These are phyloP conservation scores for Hydrocynus forskahlii DNA, from an alignment of 2,797 vertebrate species.

Conservation along the genomic window DNA sequence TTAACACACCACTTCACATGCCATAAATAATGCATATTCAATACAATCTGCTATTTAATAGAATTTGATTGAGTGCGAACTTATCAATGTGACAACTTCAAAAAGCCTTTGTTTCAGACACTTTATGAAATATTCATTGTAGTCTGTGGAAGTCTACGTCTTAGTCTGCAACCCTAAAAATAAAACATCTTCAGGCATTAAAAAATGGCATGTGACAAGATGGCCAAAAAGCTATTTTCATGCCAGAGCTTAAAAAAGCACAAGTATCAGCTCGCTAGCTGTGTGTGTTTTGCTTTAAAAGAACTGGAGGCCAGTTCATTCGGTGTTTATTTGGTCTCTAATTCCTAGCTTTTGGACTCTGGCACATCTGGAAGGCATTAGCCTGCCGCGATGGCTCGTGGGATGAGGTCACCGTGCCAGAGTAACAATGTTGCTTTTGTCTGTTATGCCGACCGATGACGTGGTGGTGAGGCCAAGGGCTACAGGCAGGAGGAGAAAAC, in stretches of 20 bases:
- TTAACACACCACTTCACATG: background rate
- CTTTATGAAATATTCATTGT: constrained; percentile 18
- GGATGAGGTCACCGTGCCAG: constrained; percentile 62
- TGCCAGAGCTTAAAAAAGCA: background rate
- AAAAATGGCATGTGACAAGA: constrained; percentile 7
- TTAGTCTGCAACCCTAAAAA: background rate
- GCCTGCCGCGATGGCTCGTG: constrained; percentile 51
- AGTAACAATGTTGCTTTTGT: constrained; percentile 68
- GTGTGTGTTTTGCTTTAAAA: constrained; percentile 50
- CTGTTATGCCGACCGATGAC: constrained; percentile 56
- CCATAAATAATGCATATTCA: constrained; percentile 4
- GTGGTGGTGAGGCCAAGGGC: constrained; percentile 13
- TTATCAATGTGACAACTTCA: constrained; percentile 32
- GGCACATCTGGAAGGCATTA: constrained; percentile 67
- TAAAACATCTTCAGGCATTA: background rate
- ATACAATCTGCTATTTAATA: constrained; percentile 18
- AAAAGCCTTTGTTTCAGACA: background rate
- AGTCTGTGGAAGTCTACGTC: background rate
- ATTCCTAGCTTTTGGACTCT: constrained; percentile 50
- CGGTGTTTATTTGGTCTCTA: constrained; percentile 52
- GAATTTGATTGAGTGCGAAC: constrained; percentile 15
- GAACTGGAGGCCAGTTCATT: constrained; percentile 26
- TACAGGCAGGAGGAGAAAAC: constrained; percentile 40
- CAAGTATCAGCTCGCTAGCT: constrained; percentile 13
- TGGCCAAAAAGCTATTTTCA: constrained; percentile 19